Base-by-base conservation (phyloP, 2,888 invertebrate genomes). In the Trichogramma evanescens region DNA sequence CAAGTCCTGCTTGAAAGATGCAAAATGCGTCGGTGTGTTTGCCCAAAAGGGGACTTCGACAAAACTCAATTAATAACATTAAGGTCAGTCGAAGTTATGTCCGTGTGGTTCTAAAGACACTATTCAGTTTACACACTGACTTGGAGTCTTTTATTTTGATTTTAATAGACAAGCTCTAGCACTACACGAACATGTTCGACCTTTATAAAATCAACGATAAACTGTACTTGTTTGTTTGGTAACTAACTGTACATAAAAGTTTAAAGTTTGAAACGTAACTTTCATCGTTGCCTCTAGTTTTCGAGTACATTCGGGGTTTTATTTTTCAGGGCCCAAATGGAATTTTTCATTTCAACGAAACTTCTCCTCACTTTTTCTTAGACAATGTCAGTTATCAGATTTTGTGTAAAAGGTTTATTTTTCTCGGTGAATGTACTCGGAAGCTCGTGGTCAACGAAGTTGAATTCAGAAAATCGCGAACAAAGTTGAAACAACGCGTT, bases 41-140 rank as follows among this genome's bases (percentile, higher is more conserved):
- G 77, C 77, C 77, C 77, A 77, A 77, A 77, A 76, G 76, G 76
- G 77, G 76, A 74, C 76, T 77, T 77, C 67, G 75, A 76, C 68
- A 69, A 75, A 77, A 77, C 74, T 75, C 71, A 77, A 76, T 75
- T 69, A 69, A 74, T 76, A 76, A 72, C 70, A 72, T 74, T 71
- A 76, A 74, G 69, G 67, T 63, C 60, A 50, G 61, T 56, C 55
- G 57, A 44, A 59, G 43, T 52, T 54, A 58, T 61, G 50, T 40
- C 41, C 26, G 26, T 26, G 26, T 26, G 26, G 26, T 26, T 26
- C 26, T 26, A 26, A 26, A 26, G 26, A 26, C 26, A 26, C 26
- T 26, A 1, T 26, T 1, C 26, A 26, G 26, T 26, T 26, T 26
- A 26, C 26, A 26, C 26, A 26, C 26, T 26, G 26, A 26, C 26